Evolutionary conservation across 2,113 vertebrate genomes (phyloP).

Genomic region (Tenebrosternarchus preto): DNA sequence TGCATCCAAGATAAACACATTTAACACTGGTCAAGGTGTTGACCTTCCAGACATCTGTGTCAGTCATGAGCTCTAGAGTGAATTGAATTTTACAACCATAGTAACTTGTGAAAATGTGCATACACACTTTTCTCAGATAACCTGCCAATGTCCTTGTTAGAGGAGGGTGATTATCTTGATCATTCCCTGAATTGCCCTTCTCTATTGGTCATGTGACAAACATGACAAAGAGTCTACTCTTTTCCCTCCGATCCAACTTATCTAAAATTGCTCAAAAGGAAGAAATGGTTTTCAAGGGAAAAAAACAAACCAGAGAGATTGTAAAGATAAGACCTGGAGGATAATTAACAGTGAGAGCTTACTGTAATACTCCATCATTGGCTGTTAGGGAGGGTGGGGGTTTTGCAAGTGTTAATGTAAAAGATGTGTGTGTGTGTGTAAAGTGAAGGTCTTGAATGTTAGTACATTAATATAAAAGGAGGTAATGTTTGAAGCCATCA

Average conservation of each 20-base stretch:
- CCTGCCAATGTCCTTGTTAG: slow-evolving; percentile 62
- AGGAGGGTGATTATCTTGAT: slow-evolving; percentile 67
- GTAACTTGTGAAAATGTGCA: slow-evolving; percentile 40
- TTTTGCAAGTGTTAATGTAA: slow-evolving; percentile 8
- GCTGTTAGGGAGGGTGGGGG: slow-evolving; percentile 67
- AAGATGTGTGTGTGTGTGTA: neutral
- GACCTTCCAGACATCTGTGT: slow-evolving; percentile 33
- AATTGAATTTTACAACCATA: slow-evolving; percentile 55
- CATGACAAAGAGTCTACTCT: slow-evolving; percentile 69
- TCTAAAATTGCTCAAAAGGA: slow-evolving; percentile 60
- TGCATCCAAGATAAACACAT: too few species aligned
- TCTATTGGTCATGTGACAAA: slow-evolving; percentile 64
- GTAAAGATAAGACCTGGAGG: slow-evolving; percentile 67
- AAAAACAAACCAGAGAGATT: slow-evolving; percentile 64
- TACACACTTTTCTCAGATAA: slow-evolving; percentile 63
- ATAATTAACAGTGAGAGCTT: slow-evolving; percentile 57
- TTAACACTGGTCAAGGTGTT: slow-evolving; percentile 16
- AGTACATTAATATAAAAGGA: slow-evolving; percentile 57
- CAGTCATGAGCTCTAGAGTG: slow-evolving; percentile 13
- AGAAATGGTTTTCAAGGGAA: slow-evolving; percentile 63
- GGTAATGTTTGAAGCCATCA: slow-evolving; percentile 13
- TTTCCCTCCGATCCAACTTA: slow-evolving; percentile 61
- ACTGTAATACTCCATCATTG: slow-evolving; percentile 59
- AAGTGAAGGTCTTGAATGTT: neutral
- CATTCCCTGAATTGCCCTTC: slow-evolving; percentile 60